Evolutionary conservation across 2,797 vertebrate genomes (phyloP).

Genomic region (Eospalax fontanierii): DNA sequence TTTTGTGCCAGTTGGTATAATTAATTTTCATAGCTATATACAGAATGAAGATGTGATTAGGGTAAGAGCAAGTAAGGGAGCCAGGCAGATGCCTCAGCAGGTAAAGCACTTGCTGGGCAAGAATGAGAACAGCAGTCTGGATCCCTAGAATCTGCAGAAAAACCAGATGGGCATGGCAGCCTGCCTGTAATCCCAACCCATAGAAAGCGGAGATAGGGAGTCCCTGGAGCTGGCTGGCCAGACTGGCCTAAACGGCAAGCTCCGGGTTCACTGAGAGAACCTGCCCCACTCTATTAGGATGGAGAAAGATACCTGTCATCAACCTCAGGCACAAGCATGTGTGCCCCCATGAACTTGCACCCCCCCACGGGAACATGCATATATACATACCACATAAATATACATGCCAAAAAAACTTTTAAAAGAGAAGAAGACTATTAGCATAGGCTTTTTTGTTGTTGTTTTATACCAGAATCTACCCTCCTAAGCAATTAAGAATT

Average conservation of each 20-base stretch:
- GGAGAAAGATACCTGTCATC: background rate
- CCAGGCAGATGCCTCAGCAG: background rate
- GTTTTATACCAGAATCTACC: constrained; percentile 27
- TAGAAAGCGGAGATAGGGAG: background rate
- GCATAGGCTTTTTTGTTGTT: constrained; percentile 8
- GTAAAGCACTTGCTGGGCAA: background rate
- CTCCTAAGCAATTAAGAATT: constrained; percentile 47
- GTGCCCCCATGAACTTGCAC: too few relatives aligned
- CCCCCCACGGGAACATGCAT: background rate
- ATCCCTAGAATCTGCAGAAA: background rate
- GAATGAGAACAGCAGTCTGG: background rate
- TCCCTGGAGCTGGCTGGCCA: background rate
- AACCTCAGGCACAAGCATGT: background rate
- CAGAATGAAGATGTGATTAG: constrained; percentile 23
- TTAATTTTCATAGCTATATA: constrained; percentile 32
- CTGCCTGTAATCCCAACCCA: background rate
- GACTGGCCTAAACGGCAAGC: background rate
- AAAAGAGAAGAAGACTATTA: background rate
- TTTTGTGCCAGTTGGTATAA: background rate
- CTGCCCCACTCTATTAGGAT: background rate
- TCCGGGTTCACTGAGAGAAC: background rate
- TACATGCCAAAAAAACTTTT: background rate
- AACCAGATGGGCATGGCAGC: background rate
- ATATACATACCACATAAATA: background rate
- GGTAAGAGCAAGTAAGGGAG: background rate